Evolutionary conservation across 2,888 invertebrate species (phyloP).

Genomic region (Meteorus cinctellus): DNA sequence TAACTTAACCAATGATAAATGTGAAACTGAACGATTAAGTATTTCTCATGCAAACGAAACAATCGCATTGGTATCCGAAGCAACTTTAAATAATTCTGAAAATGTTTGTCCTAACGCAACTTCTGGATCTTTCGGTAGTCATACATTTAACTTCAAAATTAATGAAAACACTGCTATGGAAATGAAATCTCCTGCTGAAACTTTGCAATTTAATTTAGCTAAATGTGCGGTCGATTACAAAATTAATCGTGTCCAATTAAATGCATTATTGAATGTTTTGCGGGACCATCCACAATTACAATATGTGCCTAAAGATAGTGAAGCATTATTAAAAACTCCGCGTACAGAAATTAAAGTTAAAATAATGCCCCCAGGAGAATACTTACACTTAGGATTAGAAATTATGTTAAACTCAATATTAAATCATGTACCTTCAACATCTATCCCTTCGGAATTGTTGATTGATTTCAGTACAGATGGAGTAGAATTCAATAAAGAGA

Average conservation of each 20-base stretch:
- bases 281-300: neutral
- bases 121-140: too few species aligned
- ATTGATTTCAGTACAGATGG: conserved; percentile 28
- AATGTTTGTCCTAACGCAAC: too few species aligned
- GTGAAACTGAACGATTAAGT: too few species aligned
- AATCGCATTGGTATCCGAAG: too few species aligned
- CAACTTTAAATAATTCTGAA: too few species aligned
- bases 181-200: neutral
- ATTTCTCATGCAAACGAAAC: too few species aligned
- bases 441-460: conserved; percentile 6
- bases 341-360: conserved; percentile 1
- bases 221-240: neutral
- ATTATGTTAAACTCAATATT: neutral
- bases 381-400: conserved; percentile 32
- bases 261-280: conserved; percentile 17
- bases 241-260: conserved; percentile 22
- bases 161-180: too few species aligned
- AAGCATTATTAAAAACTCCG: conserved; percentile 16
- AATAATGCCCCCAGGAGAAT: conserved; percentile 26
- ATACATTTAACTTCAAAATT: too few species aligned
- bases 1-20: too few species aligned
- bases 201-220: neutral
- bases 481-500: conserved; percentile 6
- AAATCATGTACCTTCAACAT: neutral
- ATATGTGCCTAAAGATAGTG: conserved; percentile 11